Percentiles rank a stretch among this genome's conserved stretches.
Evolutionary conservation across 2,888 invertebrate species (phyloP).

Genomic region (Pterostichus madidus): DNA sequence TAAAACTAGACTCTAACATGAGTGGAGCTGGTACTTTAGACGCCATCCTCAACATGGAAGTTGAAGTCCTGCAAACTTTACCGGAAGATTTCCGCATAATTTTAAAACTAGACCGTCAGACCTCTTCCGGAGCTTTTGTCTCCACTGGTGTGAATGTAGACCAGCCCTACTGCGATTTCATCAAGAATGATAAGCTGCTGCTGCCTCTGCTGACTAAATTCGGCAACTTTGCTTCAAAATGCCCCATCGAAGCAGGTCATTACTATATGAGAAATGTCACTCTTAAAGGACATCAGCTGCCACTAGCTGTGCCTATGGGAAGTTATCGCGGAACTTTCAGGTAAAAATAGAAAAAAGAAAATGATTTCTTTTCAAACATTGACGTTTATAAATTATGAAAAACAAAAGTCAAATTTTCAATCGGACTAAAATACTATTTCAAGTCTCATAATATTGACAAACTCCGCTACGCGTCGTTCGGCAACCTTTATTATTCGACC

Average conservation of each 20-base stretch:
- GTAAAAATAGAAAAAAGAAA: background rate
- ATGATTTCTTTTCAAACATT: too few species aligned
- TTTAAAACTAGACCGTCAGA: background rate
- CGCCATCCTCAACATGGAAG: background rate
- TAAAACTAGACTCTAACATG: background rate
- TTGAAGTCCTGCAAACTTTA: background rate
- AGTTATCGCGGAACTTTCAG: background rate
- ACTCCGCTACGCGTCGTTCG: too few species aligned
- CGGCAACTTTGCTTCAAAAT: slow-evolving; percentile 19
- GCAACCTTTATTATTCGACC: too few species aligned
- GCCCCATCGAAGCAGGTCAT: slow-evolving; percentile 8
- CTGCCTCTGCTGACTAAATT: slow-evolving; percentile 6
- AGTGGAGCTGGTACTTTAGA: background rate
- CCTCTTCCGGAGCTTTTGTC: background rate
- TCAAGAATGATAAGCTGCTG: slow-evolving; percentile 17
- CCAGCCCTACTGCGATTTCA: background rate
- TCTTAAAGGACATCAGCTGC: slow-evolving; percentile 1
- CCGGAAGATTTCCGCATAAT: background rate
- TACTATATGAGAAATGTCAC: slow-evolving; percentile 25
- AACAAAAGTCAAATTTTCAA: too few species aligned
- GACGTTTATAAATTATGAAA: too few species aligned
- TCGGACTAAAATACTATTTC: too few species aligned
- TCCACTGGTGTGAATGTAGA: background rate
- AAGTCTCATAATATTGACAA: too few species aligned
- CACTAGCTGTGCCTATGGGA: slow-evolving; percentile 19